A percentile compares a stretch with the other conserved stretches of the same genome.
Evolutionary conservation across 2,888 invertebrate genomes (phyloP).

Genomic region (Cosmia pyralina): DNA sequence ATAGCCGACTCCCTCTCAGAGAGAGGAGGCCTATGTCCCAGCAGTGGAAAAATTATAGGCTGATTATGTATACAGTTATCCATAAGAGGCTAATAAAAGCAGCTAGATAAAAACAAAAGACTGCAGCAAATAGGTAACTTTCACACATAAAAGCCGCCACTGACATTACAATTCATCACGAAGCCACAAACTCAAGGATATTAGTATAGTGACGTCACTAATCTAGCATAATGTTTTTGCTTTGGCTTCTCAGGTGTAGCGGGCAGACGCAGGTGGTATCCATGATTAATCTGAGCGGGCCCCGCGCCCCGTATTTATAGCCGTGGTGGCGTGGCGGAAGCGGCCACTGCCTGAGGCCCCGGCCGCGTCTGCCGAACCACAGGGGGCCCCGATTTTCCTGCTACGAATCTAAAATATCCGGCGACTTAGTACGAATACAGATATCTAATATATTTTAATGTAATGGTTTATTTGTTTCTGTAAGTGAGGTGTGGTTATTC

Average conservation of each 20-base stretch:
- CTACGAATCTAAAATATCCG: conserved; percentile 69
- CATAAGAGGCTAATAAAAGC: background rate
- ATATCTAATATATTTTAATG: conserved; percentile 57
- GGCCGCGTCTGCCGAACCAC: conserved; percentile 75
- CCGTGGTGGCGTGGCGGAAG: conserved; percentile 72
- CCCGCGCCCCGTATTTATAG: conserved; percentile 82
- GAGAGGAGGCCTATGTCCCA: too few species aligned
- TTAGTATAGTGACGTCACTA: conserved; percentile 74
- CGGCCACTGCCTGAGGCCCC: conserved; percentile 72
- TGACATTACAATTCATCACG: conserved; percentile 27
- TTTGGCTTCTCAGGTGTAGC: conserved; percentile 76
- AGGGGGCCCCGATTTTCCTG: conserved; percentile 72
- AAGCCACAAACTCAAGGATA: conserved; percentile 36
- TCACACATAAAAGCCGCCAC: conserved; percentile 9
- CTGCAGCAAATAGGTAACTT: conserved; percentile 1
- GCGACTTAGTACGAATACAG: conserved; percentile 63
- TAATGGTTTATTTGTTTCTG: conserved; percentile 55
- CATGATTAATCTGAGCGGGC: conserved; percentile 83
- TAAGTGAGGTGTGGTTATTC: conserved; percentile 28
- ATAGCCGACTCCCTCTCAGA: too few species aligned
- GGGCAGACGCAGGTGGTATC: conserved; percentile 78
- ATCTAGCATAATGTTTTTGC: conserved; percentile 78
- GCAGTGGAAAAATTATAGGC: too few species aligned
- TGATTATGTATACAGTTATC: background rate
- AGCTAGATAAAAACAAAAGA: conserved; percentile 18